Conservation (phyloP, 2,888 invertebrate genomes). For the Drosophila demipolita region DNA sequence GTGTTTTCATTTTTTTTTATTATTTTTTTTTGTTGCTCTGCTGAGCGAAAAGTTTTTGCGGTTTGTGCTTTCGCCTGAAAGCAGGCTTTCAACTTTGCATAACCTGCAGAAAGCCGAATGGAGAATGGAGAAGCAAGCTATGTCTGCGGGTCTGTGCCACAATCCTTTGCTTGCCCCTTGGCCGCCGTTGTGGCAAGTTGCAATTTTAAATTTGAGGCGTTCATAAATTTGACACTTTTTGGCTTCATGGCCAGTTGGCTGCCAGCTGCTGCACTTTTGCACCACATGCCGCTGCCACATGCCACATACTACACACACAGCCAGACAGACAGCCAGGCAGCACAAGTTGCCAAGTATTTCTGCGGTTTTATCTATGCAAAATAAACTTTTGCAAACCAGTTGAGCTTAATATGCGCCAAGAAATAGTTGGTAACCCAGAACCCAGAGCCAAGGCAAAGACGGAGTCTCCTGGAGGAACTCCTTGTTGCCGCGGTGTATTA, state of each 20-base stretch:
- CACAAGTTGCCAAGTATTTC: conserved; percentile 70
- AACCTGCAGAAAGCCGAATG: conserved; percentile 25
- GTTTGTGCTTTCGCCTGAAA: conserved; percentile 70
- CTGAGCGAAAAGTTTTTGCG: conserved; percentile 60
- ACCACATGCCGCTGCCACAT: conserved; percentile 39
- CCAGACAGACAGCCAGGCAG: neutral
- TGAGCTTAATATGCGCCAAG: conserved; percentile 35
- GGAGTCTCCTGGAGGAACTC: neutral
- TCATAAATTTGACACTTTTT: conserved; percentile 80
- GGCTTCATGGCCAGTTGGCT: conserved; percentile 58
- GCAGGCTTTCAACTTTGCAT: conserved; percentile 74
- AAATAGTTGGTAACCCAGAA: neutral
- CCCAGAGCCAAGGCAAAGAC: conserved; percentile 4
- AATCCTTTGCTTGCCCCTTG: conserved; percentile 6
- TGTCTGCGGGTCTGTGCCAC: conserved; percentile 6
- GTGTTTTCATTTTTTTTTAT: conserved; percentile 8
- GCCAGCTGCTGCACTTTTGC: conserved; percentile 35
- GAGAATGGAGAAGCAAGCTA: neutral
- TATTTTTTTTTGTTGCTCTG: conserved; percentile 28
- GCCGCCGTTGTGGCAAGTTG: conserved; percentile 27
- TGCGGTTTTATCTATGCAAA: conserved; percentile 77
- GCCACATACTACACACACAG: conserved; percentile 26
- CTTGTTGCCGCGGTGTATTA: conserved; percentile 1
- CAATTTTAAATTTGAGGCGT: conserved; percentile 73
- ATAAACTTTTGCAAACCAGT: conserved; percentile 66